A percentile compares a stretch with the other conserved stretches of the same genome.
These are phyloP conservation scores for Bombus picipes DNA, from an alignment of 1,140 invertebrate species.

Conservation along the genomic window DNA sequence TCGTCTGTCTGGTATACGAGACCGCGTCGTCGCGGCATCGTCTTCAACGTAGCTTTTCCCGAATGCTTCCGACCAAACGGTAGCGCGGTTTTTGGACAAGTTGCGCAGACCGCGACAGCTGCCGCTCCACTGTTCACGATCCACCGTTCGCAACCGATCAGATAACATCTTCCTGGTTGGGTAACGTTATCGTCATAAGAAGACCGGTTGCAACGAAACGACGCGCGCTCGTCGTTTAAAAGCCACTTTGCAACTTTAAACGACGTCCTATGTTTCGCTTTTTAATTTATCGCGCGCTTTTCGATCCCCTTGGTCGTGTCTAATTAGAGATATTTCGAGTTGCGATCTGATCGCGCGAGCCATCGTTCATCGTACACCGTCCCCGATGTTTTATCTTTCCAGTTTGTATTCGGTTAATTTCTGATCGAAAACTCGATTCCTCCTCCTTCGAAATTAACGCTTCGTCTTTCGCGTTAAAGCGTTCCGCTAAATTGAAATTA, in stretches of 20 bases:
- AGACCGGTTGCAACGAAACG: background rate
- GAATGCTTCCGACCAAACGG: background rate
- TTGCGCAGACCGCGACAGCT: constrained; percentile 11
- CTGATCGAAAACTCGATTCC: background rate
- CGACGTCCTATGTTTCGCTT: background rate
- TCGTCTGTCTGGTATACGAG: constrained; percentile 43
- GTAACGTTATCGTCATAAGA: background rate
- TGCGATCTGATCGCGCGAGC: background rate
- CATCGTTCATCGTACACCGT: background rate
- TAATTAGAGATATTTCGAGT: constrained; percentile 13
- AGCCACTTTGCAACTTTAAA: background rate
- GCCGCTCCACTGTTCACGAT: background rate
- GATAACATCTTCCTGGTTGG: constrained; percentile 10
- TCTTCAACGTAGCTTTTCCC: background rate
- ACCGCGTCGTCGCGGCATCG: background rate
- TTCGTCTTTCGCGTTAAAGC: background rate
- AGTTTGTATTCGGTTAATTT: too few relatives aligned
- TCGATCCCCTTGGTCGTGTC: too few relatives aligned
- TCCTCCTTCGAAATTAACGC: background rate
- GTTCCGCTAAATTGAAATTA: too few relatives aligned
- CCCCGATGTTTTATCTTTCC: background rate
- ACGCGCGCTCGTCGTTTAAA: background rate
- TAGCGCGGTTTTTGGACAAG: constrained; percentile 7
- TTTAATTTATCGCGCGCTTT: constrained; percentile 30
- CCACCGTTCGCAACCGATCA: background rate